Evolutionary conservation across 2,797 vertebrate genomes (phyloP).

Genomic region (Gymnopithys bicolor): DNA sequence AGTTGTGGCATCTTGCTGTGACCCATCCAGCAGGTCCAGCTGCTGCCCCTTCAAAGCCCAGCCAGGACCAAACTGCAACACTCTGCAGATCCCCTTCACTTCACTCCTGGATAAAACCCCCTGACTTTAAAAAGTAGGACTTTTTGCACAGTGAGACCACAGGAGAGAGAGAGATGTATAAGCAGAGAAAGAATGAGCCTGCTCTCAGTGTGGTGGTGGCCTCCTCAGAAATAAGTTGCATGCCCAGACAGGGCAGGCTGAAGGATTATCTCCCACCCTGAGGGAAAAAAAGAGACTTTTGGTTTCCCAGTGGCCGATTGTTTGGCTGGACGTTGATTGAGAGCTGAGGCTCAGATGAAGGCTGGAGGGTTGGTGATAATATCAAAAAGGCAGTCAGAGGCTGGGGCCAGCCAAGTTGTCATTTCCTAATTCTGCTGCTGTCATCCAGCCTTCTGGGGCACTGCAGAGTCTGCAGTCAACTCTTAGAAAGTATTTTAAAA

Average conservation of each 20-base stretch:
- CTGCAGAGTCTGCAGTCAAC: not conserved
- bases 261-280: not conserved
- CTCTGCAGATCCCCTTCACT: not conserved
- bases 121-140: not conserved
- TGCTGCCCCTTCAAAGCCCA: not conserved
- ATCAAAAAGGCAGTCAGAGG: not conserved
- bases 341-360: slow-evolving; percentile 7
- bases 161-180: not conserved
- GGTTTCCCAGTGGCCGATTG: not conserved
- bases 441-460: slow-evolving; percentile 5
- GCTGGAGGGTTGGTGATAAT: not conserved
- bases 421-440: slow-evolving; percentile 25
- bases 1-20: not conserved
- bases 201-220: not conserved
- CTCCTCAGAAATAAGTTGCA: not conserved
- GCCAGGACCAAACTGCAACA: not conserved
- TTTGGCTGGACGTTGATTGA: slow-evolving; percentile 20
- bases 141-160: not conserved
- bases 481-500: not conserved
- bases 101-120: not conserved
- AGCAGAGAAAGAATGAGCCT: not conserved
- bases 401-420: slow-evolving; percentile 42
- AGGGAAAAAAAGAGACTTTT: not conserved
- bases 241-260: not conserved
- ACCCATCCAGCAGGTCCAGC: not conserved